phyloP scores from a whole-genome alignment of 1,140 invertebrate genomes.

The Sesamia nonagrioides region DNA sequence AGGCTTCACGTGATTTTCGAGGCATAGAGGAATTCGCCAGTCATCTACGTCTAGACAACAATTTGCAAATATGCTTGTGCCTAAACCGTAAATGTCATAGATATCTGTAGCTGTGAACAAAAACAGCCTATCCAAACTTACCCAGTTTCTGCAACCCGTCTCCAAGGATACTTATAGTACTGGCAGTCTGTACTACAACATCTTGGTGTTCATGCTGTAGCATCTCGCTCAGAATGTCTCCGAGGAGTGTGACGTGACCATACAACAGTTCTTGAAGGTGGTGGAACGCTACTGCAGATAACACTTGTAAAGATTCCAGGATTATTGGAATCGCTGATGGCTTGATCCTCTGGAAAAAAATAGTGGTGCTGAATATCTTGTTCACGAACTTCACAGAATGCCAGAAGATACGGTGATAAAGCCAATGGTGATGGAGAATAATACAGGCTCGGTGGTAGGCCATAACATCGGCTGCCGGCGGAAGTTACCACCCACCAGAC shows the following conservation, averaged over 20 bases:
- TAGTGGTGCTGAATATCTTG: neutral
- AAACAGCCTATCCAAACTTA: constrained; percentile 43
- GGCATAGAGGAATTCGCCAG: too few relatives aligned
- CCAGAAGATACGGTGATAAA: neutral
- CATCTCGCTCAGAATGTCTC: constrained; percentile 87
- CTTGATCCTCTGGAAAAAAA: constrained; percentile 69
- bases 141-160: constrained; percentile 87
- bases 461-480: too few relatives aligned
- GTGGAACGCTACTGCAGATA: constrained; percentile 91
- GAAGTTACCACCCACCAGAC: too few relatives aligned
- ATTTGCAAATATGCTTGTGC: too few relatives aligned
- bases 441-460: too few relatives aligned
- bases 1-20: too few relatives aligned
- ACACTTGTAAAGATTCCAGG: constrained; percentile 93
- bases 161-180: constrained; percentile 90
- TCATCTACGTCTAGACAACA: too few relatives aligned
- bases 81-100: too few relatives aligned
- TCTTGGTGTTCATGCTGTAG: constrained; percentile 88
- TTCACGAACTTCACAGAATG: neutral
- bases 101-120: neutral
- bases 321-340: constrained; percentile 89
- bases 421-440: too few relatives aligned
- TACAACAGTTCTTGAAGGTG: constrained; percentile 88
- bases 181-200: constrained; percentile 89
- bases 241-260: constrained; percentile 87